These are phyloP conservation scores for Intellagama lesueurii DNA, from an alignment of 2,797 vertebrate genomes.

Conservation along the genomic window DNA sequence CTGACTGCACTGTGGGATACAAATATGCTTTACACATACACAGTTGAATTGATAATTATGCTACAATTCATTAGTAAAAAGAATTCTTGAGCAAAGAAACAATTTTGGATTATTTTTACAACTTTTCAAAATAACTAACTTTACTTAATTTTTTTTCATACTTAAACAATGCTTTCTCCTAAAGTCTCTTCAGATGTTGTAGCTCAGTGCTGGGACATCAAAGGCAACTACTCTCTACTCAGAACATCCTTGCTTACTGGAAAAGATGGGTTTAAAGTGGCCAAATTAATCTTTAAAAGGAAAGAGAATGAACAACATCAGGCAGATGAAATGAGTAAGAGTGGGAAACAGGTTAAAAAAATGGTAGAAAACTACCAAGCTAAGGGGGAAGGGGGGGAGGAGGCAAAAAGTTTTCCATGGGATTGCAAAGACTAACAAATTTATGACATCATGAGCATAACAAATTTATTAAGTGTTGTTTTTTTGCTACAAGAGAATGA, in stretches of 20 bases:
- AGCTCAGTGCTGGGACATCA: fast-evolving
- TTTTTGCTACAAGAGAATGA: neutral
- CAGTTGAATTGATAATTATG: too few relatives aligned
- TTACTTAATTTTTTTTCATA: neutral
- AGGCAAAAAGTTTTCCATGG: neutral
- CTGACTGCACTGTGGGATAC: too few relatives aligned
- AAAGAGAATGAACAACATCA: neutral
- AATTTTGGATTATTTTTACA: neutral
- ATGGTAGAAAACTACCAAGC: slow-evolving; percentile 33
- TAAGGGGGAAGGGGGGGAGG: slow-evolving; percentile 9
- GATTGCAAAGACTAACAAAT: neutral
- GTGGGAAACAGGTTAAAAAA: slow-evolving; percentile 25
- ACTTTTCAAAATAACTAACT: neutral
- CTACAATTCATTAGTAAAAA: too few relatives aligned
- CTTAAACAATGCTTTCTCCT: neutral
- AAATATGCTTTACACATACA: too few relatives aligned
- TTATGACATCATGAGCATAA: neutral
- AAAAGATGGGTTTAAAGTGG: fast-evolving
- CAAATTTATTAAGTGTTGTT: neutral
- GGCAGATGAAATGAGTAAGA: neutral
- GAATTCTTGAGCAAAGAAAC: neutral
- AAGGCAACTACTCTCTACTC: neutral
- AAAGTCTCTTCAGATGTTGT: neutral
- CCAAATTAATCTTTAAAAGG: slow-evolving; percentile 12
- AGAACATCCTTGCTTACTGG: neutral